Base-by-base conservation (phyloP, 2,113 vertebrate genomes). In the Callionymus lyra region DNA sequence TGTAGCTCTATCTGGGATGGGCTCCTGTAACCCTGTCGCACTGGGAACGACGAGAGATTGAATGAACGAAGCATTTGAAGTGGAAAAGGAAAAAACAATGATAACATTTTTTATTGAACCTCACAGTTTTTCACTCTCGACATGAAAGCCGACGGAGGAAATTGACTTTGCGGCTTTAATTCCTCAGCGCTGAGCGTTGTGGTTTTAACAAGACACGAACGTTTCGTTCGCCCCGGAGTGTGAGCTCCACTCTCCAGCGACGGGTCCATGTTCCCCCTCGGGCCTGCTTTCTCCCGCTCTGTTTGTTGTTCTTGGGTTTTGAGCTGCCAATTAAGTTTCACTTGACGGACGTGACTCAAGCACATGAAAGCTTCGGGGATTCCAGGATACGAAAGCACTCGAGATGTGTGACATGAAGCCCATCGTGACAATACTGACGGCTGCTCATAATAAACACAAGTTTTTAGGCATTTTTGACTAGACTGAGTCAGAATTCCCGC, bases 291-390 rank as follows among this genome's bases (percentile, higher is more conserved):
- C 53, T 54, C 44, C 6, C 32, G 34, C 41, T 35, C 38, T 68
- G 53, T 68, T 69, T 77, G 67, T 56, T 72, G 65, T 72, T 50
- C 44, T 65, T 56, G 19, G 16, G 10, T 48, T 57, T n/a, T 19
- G 40, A 50, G 18, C 54, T 46, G 44, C n/a, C 59, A 74, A 57
- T 74, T 65, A 72, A 70, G 48, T 65, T 59, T 52, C 58, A 65
- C 58, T 38, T 70, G 66, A 78, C 40, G 53, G 66, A 71, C 61
- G 16, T 46, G 50, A 65, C 55, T 55, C 34, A 46, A 72, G 49
- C 36, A 66, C 70, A 68, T 67, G 31, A 71, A 69, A 74, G 59
- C 13, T 6, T 53, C 43, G 41, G 45, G 53, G 18, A 44, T 45
- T 47, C 51, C 35, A 44, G 52, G 47, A 40, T 37, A 47, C 65